Evolutionary conservation across 2,113 vertebrate genomes (phyloP).

Genomic region (Hypomesus transpacificus): DNA sequence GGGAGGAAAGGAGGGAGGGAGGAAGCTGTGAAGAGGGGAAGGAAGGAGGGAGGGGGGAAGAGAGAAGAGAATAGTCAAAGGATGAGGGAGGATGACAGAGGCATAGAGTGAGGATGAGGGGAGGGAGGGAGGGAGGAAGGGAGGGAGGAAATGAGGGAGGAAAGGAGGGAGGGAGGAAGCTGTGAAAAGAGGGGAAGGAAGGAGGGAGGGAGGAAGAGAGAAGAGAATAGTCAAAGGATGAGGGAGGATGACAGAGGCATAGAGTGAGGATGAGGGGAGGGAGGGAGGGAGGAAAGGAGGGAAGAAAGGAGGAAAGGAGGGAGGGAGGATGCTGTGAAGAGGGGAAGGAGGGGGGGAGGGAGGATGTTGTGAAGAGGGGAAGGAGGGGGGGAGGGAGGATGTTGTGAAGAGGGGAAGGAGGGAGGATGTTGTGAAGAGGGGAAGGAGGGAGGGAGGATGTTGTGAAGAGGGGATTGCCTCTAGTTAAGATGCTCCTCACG

Average conservation of each 20-base stretch:
- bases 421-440: neutral
- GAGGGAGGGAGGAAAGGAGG: neutral
- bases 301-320: too few species aligned
- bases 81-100: neutral
- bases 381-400: too few species aligned
- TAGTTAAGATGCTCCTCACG: constrained; percentile 24
- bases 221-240: neutral
- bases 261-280: neutral
- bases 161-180: too few species aligned
- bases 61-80: neutral
- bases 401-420: neutral
- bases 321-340: too few species aligned
- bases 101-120: neutral
- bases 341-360: too few species aligned
- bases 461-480: constrained; percentile 16
- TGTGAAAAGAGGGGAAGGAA: too few species aligned
- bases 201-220: neutral
- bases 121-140: neutral
- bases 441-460: neutral
- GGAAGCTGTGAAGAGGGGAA: neutral
- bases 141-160: too few species aligned
- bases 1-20: neutral
- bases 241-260: neutral
- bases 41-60: neutral
- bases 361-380: too few species aligned